phyloP scores from a whole-genome alignment of 2,888 invertebrate species.

The Caradrina kadenii region DNA sequence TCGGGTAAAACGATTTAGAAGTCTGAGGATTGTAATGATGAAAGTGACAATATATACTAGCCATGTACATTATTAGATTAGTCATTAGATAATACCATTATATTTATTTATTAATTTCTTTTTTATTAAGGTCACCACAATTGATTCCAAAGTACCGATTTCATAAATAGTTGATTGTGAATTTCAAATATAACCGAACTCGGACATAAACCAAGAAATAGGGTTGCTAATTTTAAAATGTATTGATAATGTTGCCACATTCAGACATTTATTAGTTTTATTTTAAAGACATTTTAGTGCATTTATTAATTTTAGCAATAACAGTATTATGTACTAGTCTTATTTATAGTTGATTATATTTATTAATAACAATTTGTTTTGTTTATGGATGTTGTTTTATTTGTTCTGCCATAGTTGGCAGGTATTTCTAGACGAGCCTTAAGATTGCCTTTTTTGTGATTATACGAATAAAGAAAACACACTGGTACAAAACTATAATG shows the following conservation, averaged over 20 bases:
- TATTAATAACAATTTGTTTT: slow-evolving; percentile 69
- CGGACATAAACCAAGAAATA: neutral
- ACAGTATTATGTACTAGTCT: slow-evolving; percentile 77
- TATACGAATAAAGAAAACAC: slow-evolving; percentile 39
- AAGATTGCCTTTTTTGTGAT: neutral
- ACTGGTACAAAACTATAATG: slow-evolving; percentile 58
- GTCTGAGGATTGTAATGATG: neutral
- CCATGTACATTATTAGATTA: neutral
- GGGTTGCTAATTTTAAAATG: slow-evolving; percentile 35
- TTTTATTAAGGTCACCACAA: neutral
- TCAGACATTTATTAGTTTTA: slow-evolving; percentile 40
- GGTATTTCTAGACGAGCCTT: too few relatives aligned
- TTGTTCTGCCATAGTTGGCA: neutral
- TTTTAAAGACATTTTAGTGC: slow-evolving; percentile 64
- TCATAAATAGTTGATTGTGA: neutral
- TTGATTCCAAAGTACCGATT: neutral
- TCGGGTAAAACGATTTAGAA: neutral
- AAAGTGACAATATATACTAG: neutral
- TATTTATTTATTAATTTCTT: slow-evolving; percentile 8
- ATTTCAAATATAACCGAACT: slow-evolving; percentile 3
- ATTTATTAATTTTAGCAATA: slow-evolving; percentile 67
- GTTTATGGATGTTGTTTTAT: slow-evolving; percentile 53
- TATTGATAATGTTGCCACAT: slow-evolving; percentile 24
- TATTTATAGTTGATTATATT: slow-evolving; percentile 67
- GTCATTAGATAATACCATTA: neutral